Conservation (phyloP, 2,888 invertebrate genomes). For the Ypsolopha sequella region DNA sequence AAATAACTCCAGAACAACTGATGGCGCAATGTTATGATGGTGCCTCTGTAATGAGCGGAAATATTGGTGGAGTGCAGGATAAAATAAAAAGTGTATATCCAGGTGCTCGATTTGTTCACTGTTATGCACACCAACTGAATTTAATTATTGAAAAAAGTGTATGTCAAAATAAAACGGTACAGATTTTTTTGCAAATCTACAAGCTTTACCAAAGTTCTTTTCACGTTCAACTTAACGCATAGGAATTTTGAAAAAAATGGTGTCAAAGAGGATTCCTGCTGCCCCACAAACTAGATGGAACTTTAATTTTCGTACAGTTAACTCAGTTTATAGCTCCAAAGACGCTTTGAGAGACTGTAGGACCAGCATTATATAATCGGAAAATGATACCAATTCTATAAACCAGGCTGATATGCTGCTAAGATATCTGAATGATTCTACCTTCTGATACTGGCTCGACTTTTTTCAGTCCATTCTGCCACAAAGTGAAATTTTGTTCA, state of each 20-base stretch:
- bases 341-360: slow-evolving; percentile 14
- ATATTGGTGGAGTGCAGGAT: slow-evolving; percentile 13
- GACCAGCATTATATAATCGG: slow-evolving; percentile 12
- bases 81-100: slow-evolving; percentile 3
- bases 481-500: slow-evolving; percentile 9
- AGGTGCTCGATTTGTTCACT: slow-evolving; percentile 1
- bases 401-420: slow-evolving; percentile 8
- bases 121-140: slow-evolving; percentile 4
- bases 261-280: slow-evolving; percentile 9
- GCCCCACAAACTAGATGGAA: slow-evolving; percentile 13
- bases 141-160: slow-evolving; percentile 4
- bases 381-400: slow-evolving; percentile 9
- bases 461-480: slow-evolving; percentile 12
- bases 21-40: slow-evolving; percentile 24
- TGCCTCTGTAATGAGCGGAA: slow-evolving; percentile 18
- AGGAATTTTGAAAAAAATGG: slow-evolving; percentile 10
- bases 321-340: slow-evolving; percentile 12
- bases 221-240: slow-evolving; percentile 5
- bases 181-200: slow-evolving; percentile 4
- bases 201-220: slow-evolving; percentile 5
- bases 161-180: slow-evolving; percentile 1
- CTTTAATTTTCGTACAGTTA: slow-evolving; percentile 15
- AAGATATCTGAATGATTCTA: slow-evolving; percentile 8
- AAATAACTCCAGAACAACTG: slow-evolving; percentile 13
- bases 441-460: slow-evolving; percentile 10